Evolutionary conservation across 2,113 vertebrate genomes (phyloP), one percentile per base, ranked within the genome.

Genomic region (Casuarius casuarius): DNA sequence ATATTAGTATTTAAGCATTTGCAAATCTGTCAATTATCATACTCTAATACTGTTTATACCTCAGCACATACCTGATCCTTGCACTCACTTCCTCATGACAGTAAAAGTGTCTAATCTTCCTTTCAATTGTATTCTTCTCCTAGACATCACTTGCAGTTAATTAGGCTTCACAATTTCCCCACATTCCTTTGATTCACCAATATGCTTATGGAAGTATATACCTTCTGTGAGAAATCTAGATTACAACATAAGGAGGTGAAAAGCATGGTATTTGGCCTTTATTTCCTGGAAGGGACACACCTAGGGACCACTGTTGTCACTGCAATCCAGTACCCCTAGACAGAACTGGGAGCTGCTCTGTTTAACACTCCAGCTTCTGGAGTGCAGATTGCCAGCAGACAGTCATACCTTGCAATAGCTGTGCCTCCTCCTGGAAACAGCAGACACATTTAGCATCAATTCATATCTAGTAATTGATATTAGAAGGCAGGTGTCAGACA

Each of bases 61-160:
- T n/a, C 38, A 85, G 38, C 26, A 71, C 38, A 46, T 40, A 93
- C 2, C 7, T 10, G 44, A 74, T n/a, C 54, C 17, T 35, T 81
- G 44, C 21, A 68, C 9, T 77, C 61, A n/a, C 31, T 25, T 20
- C 42, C 4, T 21, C 3, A 1, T 0, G 7, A 89, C 15, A 9
- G 61, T 23, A 65, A 17, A 67, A 44, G 23, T 20, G 17, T 38
- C 15, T 19, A 19, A 21, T 25, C 21, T 61, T 82, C 78, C 52
- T 63, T 79, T 40, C 33, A 56, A 4, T 58, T 63, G 40, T 54
- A 8, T 22, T 56, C 71, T 72, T 65, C 48, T 86, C 38, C 35
- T 0, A 90, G 56, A 44, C 20, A 59, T 61, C 8, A 71, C 42
- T 87, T 23, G 10, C n/a, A 74, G 62, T 54, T 76, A 56, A 76